Percentiles rank a stretch among this genome's conserved stretches.
These are phyloP conservation scores for Poecile atricapillus DNA, from an alignment of 2,113 vertebrate species.

Conservation along the genomic window DNA sequence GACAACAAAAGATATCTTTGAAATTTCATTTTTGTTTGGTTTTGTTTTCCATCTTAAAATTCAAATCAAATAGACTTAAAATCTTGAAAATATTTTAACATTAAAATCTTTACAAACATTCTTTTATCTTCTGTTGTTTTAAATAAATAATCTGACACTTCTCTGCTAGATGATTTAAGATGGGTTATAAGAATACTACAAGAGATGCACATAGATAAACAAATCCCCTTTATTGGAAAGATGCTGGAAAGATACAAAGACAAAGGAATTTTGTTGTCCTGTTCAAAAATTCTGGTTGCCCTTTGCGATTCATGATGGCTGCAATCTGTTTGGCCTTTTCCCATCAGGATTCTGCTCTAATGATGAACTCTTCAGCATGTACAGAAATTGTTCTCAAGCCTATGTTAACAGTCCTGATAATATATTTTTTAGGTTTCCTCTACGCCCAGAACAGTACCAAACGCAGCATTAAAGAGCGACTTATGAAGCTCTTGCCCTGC, in stretches of 20 bases:
- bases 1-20: constrained; percentile 12
- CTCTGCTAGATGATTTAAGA: neutral
- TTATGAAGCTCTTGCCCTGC: constrained; percentile 91
- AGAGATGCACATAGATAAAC: neutral
- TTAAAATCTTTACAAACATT: neutral
- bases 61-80: neutral
- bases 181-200: neutral
- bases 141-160: neutral
- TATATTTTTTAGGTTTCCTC: constrained; percentile 90
- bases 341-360: neutral
- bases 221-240: neutral
- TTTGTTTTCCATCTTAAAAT: constrained; percentile 1
- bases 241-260: neutral
- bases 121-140: neutral
- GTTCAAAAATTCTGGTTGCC: constrained; percentile 12
- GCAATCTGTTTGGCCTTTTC: neutral
- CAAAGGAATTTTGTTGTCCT: constrained; percentile 15
- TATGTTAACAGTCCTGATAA: constrained; percentile 68
- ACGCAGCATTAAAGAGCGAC: constrained; percentile 88
- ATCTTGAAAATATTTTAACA: neutral
- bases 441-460: constrained; percentile 84
- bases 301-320: neutral
- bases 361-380: constrained; percentile 15
- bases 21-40: neutral
- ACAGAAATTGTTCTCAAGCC: neutral